Evolutionary conservation across 2,797 vertebrate genomes (phyloP).

Genomic region (Rhinoraja longicauda): DNA sequence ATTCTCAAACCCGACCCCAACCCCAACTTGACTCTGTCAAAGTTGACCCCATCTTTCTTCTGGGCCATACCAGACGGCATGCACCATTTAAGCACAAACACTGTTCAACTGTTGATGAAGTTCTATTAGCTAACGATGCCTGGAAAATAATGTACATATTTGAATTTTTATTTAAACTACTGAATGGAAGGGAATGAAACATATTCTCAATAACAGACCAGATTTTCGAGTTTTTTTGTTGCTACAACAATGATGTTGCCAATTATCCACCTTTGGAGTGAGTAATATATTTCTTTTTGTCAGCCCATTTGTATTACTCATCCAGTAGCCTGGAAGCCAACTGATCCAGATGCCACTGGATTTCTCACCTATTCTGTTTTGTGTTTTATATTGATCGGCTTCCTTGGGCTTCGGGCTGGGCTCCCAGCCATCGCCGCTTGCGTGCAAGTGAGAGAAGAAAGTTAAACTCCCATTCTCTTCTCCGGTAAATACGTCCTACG

Average conservation of each 20-base stretch:
- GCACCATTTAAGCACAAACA: neutral
- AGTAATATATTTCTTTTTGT: neutral
- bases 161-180: neutral
- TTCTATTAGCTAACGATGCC: neutral
- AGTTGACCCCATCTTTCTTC: no score
- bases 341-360: neutral
- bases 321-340: neutral
- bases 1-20: no score
- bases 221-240: neutral
- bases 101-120: neutral
- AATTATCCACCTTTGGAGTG: neutral
- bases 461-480: neutral
- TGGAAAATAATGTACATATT: neutral
- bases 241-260: neutral
- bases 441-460: neutral
- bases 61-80: neutral
- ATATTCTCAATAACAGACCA: neutral
- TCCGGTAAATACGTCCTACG: neutral
- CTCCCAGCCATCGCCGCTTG: neutral
- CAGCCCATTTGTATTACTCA: neutral
- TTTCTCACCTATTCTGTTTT: neutral
- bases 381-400: neutral
- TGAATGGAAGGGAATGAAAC: neutral
- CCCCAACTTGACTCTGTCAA: no score
- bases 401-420: neutral